Conservation (phyloP, 2,797 vertebrate species). For the Pipistrellus pipistrellus region DNA sequence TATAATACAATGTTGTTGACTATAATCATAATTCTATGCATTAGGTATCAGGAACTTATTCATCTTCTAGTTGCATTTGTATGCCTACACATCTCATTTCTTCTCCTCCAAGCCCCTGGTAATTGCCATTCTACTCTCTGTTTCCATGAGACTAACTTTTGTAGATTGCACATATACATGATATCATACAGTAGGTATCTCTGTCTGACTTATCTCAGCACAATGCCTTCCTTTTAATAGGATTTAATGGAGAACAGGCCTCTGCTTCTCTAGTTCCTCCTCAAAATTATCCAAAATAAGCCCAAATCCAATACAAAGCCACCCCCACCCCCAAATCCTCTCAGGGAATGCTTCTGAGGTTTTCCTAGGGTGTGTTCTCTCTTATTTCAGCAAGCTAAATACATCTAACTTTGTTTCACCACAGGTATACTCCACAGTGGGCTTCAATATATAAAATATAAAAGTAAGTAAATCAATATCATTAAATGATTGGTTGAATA, state of each 20-base stretch:
- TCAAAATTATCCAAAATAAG: slow-evolving; percentile 3
- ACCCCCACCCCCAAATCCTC: not conserved
- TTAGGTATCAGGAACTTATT: not conserved
- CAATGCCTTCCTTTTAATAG: not conserved
- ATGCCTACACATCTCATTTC: not conserved
- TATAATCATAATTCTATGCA: not conserved
- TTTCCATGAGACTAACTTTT: not conserved
- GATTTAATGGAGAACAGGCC: not conserved
- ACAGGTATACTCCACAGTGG: not conserved
- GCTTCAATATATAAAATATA: not conserved
- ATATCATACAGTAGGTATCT: not conserved
- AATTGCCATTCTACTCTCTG: not conserved
- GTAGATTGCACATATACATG: not conserved
- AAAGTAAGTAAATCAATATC: not conserved
- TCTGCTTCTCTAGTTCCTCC: not conserved
- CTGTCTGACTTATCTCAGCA: not conserved
- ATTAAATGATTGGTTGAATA: not conserved
- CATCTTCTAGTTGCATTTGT: not conserved
- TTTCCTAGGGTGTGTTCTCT: not conserved
- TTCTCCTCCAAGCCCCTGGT: no score
- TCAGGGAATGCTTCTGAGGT: not conserved
- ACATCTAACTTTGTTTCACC: not conserved
- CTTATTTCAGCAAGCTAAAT: not conserved
- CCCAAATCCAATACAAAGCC: not conserved
- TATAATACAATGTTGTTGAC: not conserved